Base-by-base conservation (phyloP, 2,113 vertebrate genomes). In the Neoarius graeffei region DNA sequence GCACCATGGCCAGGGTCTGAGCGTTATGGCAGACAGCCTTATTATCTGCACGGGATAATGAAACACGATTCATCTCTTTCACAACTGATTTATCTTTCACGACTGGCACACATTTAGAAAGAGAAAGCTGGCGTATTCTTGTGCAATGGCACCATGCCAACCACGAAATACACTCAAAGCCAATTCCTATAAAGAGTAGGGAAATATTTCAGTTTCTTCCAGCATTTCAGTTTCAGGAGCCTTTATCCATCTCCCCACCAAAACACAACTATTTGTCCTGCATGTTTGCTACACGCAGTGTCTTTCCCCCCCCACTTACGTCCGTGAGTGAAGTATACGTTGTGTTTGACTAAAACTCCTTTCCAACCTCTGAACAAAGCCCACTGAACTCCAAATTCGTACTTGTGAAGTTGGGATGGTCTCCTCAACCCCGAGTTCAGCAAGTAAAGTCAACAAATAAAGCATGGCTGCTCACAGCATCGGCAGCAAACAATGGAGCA, bases 1-100 rank as follows among this genome's bases (percentile, higher is more conserved):
- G 71, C 9, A 93, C 92, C 91, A 96, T 87, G 57, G 92, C 83
- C 77, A 82, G 87, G 35, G 7, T 91, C 76, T 95, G 93, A 48
- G 90, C 76, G n/a, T 88, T 86, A 9, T 73, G 57, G 42, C 30
- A 23, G 25, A 20, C 71, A 82, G 69, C 0, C 30, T 54, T 89
- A 60, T 76, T 91, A 81, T 89, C 77, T 77, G 83, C 84, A 48
- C 7, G 7, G 54, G 11, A 83, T 27, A 82, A 89, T 48, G 17
- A 52, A 14, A 80, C 1, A 1, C 56, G 14, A 2, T 80, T 3
- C 1, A 57, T 30, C n/a, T 59, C n/a, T 30, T 59, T 81, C 27
- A 35, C n/a, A 30, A 81, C 6, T 59, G 79, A 30, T 19, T 81
- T 59, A 30, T 81, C 42, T 42, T 42, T 42, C 42, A 42, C 0